Evolutionary conservation across 2,113 vertebrate genomes (phyloP).

Genomic region (Podiceps cristatus): DNA sequence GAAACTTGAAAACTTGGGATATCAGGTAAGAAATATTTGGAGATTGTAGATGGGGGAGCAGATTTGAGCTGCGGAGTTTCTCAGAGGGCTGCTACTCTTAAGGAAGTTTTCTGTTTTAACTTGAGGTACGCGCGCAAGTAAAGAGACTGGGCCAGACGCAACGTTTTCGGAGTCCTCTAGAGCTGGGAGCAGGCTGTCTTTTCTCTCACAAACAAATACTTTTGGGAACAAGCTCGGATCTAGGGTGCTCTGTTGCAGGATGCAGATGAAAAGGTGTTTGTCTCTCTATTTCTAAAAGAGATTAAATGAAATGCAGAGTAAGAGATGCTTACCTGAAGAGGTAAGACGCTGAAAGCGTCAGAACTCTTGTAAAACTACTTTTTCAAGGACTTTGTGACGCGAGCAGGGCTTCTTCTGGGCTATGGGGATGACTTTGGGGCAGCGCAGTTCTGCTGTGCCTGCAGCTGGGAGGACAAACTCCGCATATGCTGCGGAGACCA

Average conservation of each 20-base stretch:
- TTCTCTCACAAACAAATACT: background rate
- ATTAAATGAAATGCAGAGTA: background rate
- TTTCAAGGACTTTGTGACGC: fast-evolving
- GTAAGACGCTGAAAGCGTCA: background rate
- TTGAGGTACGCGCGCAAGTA: fast-evolving
- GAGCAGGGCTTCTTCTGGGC: background rate
- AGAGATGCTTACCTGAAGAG: background rate
- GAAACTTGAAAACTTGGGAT: background rate
- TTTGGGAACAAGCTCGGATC: background rate
- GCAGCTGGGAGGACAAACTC: background rate
- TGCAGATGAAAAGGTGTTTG: background rate
- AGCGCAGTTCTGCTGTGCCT: background rate
- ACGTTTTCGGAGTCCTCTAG: background rate
- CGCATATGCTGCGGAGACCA: fast-evolving
- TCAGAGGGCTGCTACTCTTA: background rate
- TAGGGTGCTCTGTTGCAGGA: background rate
- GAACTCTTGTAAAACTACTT: background rate
- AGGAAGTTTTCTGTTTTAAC: background rate
- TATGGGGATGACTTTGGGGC: background rate
- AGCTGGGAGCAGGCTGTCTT: background rate
- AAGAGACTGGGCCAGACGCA: background rate
- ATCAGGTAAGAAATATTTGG: background rate
- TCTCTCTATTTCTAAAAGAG: background rate
- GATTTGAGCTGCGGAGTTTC: background rate
- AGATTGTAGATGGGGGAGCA: background rate